phyloP scores from a whole-genome alignment of 2,888 invertebrate genomes.

The Lepidochitona cinerea region DNA sequence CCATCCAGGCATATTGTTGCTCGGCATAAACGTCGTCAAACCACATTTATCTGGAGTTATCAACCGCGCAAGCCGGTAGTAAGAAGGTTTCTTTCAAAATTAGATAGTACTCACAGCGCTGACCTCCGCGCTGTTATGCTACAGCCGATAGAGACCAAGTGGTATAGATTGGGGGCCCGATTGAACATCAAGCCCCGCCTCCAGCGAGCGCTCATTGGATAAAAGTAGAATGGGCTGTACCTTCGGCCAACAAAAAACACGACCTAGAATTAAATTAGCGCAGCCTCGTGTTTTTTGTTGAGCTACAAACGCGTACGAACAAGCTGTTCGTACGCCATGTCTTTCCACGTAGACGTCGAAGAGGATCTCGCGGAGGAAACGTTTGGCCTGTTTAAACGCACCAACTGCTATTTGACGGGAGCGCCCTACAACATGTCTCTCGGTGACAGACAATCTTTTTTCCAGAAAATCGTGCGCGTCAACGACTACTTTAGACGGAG shows the following conservation, averaged over 20 bases:
- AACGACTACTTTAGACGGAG: not conserved
- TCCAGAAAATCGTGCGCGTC: not conserved
- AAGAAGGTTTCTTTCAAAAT: too few species aligned
- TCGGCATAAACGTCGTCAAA: too few species aligned
- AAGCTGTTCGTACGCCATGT: too few species aligned
- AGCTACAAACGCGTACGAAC: not conserved
- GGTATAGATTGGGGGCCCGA: not conserved
- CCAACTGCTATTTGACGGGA: not conserved
- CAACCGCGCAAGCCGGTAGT: too few species aligned
- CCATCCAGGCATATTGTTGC: constrained; percentile 34
- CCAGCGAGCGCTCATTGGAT: not conserved
- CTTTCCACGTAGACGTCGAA: not conserved
- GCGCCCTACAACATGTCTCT: not conserved
- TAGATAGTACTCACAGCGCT: not conserved
- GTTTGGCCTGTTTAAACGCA: not conserved
- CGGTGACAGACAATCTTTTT: not conserved
- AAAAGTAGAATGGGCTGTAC: not conserved
- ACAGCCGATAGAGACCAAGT: not conserved
- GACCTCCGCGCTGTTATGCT: not conserved
- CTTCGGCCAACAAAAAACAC: not conserved
- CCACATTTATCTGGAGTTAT: too few species aligned
- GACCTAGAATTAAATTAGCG: not conserved
- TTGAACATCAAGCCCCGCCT: not conserved
- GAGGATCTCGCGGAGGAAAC: not conserved
- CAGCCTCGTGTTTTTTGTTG: not conserved